Conservation (phyloP, 2,797 vertebrate genomes). For the Chiloscyllium punctatum region DNA sequence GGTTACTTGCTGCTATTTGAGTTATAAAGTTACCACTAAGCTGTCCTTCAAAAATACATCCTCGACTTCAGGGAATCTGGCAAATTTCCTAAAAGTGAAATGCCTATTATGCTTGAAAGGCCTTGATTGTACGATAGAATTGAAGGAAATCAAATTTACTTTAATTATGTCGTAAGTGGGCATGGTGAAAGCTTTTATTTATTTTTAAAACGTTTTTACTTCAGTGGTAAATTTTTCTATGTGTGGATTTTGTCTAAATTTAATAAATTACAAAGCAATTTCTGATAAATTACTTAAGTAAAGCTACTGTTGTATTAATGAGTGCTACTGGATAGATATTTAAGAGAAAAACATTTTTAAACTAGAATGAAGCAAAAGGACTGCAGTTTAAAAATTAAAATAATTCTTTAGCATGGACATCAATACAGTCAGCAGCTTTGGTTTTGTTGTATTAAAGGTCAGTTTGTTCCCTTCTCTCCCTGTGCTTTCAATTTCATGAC, state of each 20-base stretch:
- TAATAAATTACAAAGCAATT: slow-evolving; percentile 35
- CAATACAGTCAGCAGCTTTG: neutral
- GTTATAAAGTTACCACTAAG: slow-evolving; percentile 53
- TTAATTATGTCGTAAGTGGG: slow-evolving; percentile 64
- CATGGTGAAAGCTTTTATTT: slow-evolving; percentile 61
- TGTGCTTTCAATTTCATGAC: neutral
- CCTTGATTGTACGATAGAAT: slow-evolving; percentile 57
- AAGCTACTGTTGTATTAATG: slow-evolving; percentile 32
- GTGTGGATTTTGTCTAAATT: slow-evolving; percentile 22
- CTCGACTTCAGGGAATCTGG: slow-evolving; percentile 56
- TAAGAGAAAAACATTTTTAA: neutral
- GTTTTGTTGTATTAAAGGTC: neutral
- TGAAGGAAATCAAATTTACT: slow-evolving; percentile 62
- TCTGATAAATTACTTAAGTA: slow-evolving; percentile 22
- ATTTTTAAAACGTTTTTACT: slow-evolving; percentile 57
- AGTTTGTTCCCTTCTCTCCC: neutral
- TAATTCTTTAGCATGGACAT: neutral
- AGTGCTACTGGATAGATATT: neutral
- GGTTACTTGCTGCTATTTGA: slow-evolving; percentile 53
- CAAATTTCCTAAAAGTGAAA: slow-evolving; percentile 61
- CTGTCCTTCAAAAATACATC: slow-evolving; percentile 40
- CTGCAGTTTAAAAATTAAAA: neutral
- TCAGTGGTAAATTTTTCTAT: slow-evolving; percentile 26
- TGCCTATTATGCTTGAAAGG: slow-evolving; percentile 52
- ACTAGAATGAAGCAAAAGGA: neutral